Conservation (phyloP, 2,888 invertebrate species). For the Beris morrisii region DNA sequence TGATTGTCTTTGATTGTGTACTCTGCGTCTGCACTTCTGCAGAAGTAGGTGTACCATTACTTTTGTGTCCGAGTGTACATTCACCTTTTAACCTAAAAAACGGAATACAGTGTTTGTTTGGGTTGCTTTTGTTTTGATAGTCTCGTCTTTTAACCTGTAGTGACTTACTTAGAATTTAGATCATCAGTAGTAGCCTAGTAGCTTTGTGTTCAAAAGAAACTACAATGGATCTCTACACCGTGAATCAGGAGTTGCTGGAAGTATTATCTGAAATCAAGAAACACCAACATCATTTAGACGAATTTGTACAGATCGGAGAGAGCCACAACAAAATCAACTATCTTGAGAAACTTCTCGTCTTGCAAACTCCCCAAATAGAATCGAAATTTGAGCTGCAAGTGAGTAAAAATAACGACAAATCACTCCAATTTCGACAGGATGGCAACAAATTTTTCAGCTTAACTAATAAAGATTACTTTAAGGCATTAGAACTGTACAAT, state of each 20-base stretch:
- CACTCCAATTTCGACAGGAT: conserved; percentile 61
- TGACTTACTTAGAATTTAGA: too few species aligned
- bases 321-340: conserved; percentile 53
- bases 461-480: conserved; percentile 57
- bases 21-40: too few species aligned
- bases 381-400: conserved; percentile 50
- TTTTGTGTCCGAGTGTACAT: too few species aligned
- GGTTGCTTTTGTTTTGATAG: too few species aligned
- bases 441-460: conserved; percentile 62
- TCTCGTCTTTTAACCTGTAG: too few species aligned
- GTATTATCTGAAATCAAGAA: conserved; percentile 51
- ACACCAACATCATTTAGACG: conserved; percentile 51
- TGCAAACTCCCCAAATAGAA: conserved; percentile 52
- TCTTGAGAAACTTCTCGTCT: conserved; percentile 51
- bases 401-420: conserved; percentile 59
- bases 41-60: too few species aligned
- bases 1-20: too few species aligned
- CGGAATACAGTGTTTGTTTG: too few species aligned
- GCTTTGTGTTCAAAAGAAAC: too few species aligned
- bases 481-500: conserved; percentile 58
- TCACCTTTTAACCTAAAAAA: too few species aligned
- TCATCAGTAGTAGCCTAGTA: too few species aligned
- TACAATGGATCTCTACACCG: conserved; percentile 53
- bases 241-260: conserved; percentile 53
- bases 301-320: conserved; percentile 51